Base-by-base conservation (phyloP, 2,888 invertebrate genomes). In the Hartigia nigra region DNA sequence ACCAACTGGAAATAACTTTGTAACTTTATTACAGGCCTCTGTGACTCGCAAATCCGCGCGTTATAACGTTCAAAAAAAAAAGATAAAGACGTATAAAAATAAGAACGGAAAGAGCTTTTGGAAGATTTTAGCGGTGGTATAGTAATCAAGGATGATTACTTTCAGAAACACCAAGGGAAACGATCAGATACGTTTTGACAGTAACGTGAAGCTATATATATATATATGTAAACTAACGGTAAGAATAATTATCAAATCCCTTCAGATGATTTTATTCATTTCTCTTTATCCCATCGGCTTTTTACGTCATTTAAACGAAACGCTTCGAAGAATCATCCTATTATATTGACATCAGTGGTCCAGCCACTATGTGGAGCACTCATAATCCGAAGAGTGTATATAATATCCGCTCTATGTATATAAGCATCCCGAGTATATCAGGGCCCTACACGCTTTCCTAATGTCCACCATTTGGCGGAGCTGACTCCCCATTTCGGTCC, bases 1-100 rank as follows among this genome's bases (percentile, higher is more conserved):
- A 88, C 88, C 88, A 88, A 88, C 87, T 87, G 87, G 87, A 86
- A 87, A 88, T 88, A 88, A 87, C 86, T 88, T 88, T 85, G 87
- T 88, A 87, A 88, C 88, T 88, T 88, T 88, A 87, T 88, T 87
- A 86, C 84, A 84, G 78, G 82, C 84, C 87, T 84, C 82, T 82
- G 81, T 81, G 80, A 80, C 77, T 78, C 78, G 82, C 79, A 80
- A 78, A 82, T 78, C 70, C 77, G 83, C 77, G 82, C 82, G 81
- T 55, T 55, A 55, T 55, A 55, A 55, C 23, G 55, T 23, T 55
- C 23, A 5, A 55, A 55, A 23, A 39, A 55, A 55, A 23, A 55
- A 55, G 55, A 55, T 55, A 55, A 55, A 55, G 14, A 55, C 55
- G 55, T 23, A 55, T 23, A 55, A 55, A 23, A 55, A 23, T 55